Evolutionary conservation across 1,140 invertebrate species (phyloP).

Genomic region (Temnothorax curvispinosus): DNA sequence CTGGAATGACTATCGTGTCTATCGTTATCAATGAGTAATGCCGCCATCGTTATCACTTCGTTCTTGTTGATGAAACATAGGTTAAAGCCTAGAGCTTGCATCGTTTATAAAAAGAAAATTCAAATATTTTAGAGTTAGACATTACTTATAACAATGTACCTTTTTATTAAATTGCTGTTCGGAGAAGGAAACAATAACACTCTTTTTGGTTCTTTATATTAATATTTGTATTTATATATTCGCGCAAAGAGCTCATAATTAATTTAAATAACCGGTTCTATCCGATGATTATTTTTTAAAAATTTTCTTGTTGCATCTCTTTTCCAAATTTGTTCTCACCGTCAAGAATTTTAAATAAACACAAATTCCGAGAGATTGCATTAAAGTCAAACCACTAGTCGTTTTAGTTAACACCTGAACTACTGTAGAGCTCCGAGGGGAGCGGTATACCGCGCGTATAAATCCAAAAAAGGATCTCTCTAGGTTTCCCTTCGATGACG

Average conservation of each 20-base stretch:
- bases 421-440: conserved; percentile 25
- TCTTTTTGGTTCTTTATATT: not conserved
- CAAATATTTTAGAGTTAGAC: not conserved
- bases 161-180: not conserved
- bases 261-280: not conserved
- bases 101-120: not conserved
- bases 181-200: not conserved
- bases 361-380: conserved; percentile 18
- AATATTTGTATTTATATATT: conserved; percentile 2
- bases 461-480: conserved; percentile 50
- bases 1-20: not conserved
- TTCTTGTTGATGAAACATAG: not conserved
- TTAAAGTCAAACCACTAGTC: conserved; percentile 48
- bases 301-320: not conserved
- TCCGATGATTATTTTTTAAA: not conserved
- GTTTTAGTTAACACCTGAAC: conserved; percentile 77
- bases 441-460: conserved; percentile 15
- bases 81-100: not conserved
- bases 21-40: not conserved
- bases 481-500: conserved; percentile 61
- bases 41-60: not conserved
- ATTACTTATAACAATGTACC: not conserved
- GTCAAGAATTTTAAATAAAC: conserved; percentile 28
- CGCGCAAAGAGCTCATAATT: not conserved
- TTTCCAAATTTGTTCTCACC: not conserved